Base-by-base conservation (phyloP, 1,140 invertebrate species). In the Amyelois transitella region DNA sequence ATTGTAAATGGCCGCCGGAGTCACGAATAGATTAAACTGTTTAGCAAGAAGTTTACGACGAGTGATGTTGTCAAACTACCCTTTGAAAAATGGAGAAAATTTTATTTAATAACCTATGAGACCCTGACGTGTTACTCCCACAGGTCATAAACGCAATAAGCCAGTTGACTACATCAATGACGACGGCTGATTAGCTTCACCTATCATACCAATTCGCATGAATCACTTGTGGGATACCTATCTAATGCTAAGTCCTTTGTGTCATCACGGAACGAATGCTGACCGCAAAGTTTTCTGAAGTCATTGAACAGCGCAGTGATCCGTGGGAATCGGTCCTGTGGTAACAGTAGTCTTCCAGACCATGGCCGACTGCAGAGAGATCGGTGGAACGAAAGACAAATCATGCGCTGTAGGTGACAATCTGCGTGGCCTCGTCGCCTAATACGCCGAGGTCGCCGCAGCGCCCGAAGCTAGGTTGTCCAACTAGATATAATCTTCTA, bases 361-460 rank as follows among this genome's bases (percentile, higher is more conserved):
- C 32, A 38, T 38, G 25, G 8, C 25, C 57, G 49, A 51, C 58
- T 45, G 19, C 19, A 19, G 50, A 69, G 71, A 69, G 64, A 56
- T 68, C 21, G 56, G 75, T 75, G 82, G 78, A 74, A 78, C 82
- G 77, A 83, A 83, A 49, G 59, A 69, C 51, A 49, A 62, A 64
- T 51, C 82, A 86, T 81, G 81, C 72, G 43, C 64, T 53, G 62
- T 80, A 75, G 75, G 73, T 75, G 77, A 69, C 70, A 62, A 70
- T 72, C 66, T 59, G 67, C 61, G 64, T 59, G 69, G 65, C 62
- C 64, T 58, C 71, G 71, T 75, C 76, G 76, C 75, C 77, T 79
- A 70, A 62, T 66, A 73, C 72, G 58, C 61, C 55, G 69, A 64
- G 64, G 64, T 72, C 66, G 62, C 47, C 22, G 49, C 8, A 28